Evolutionary conservation across 2,888 invertebrate genomes (phyloP), one percentile per base, ranked within the genome.

Genomic region (Sylvicola cinctus): DNA sequence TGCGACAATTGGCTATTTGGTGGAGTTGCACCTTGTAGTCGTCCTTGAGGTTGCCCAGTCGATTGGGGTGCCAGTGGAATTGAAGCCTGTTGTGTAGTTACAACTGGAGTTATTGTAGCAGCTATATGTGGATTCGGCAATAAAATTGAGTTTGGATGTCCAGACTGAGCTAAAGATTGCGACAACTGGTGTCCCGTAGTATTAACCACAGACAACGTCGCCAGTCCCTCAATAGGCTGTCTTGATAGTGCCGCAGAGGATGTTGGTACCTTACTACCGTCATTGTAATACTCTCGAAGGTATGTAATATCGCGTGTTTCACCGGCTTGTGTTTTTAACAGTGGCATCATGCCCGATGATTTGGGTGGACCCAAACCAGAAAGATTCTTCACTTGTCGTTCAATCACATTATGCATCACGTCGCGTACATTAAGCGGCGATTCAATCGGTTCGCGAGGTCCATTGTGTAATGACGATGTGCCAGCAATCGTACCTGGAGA

Each of bases 331-430:
- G 28, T 28, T 11, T 28, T 28, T n/a, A 28, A 6, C n/a, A 13
- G 4, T 28, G 14, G 14, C 5, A 13, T 28, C n/a, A 13, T 28
- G n/a, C 28, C 28, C 33, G 20, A 28, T 16, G 43, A 38, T 35
- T 47, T 45, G 42, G 58, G 61, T 16, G 62, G 61, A 43, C 32
- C 39, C 5, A 58, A 58, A 12, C 49, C 48, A 3, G 69, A 65
- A 38, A 66, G 62, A 40, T 70, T 71, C 49, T 79, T 76, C 33
- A 85, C 56, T 42, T 76, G 74, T 51, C 75, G 70, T 55, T 85
- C 85, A 39, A 87, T 87, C 37, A 85, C 76, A 46, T 79, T 79
- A 43, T 74, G 65, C 52, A 87, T 75, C 36, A 84, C 69, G 53
- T 85, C 85, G 43, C 80, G 73, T 14, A 85, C 79, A 34, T 81